Evolutionary conservation across 2,113 vertebrate genomes (phyloP).

Genomic region (Bubo bubo): DNA sequence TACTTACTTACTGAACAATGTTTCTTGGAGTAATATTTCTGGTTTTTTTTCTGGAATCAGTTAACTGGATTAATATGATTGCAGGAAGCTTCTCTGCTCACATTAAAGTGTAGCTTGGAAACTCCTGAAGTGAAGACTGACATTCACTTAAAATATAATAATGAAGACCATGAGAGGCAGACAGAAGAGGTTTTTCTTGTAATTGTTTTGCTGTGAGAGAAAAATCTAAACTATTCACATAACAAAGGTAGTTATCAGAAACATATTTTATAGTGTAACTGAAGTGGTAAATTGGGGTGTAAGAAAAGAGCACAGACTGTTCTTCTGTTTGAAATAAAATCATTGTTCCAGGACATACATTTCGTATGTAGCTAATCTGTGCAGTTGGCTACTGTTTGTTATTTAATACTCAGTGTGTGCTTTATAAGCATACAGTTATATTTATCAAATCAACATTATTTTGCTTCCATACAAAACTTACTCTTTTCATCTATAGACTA

Average conservation of each 20-base stretch:
- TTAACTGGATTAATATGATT: neutral
- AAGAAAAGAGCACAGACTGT: slow-evolving; percentile 52
- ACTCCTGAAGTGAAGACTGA: neutral
- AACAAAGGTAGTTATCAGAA: slow-evolving; percentile 48
- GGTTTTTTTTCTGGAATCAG: neutral
- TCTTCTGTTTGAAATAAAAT: slow-evolving; percentile 66
- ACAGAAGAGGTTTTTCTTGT: neutral
- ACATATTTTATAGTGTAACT: slow-evolving; percentile 39
- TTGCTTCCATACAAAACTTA: neutral
- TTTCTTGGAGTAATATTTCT: neutral
- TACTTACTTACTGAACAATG: neutral
- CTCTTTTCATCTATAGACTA: neutral
- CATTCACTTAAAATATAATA: neutral
- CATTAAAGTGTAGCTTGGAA: neutral
- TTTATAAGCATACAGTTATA: slow-evolving; percentile 23
- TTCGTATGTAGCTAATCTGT: slow-evolving; percentile 56
- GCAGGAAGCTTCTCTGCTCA: neutral
- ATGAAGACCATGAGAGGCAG: neutral
- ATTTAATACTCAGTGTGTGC: slow-evolving; percentile 51
- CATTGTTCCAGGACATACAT: slow-evolving; percentile 64
- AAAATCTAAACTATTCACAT: neutral
- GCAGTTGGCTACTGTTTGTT: slow-evolving; percentile 63
- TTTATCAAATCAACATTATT: slow-evolving; percentile 53
- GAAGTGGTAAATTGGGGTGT: slow-evolving; percentile 61
- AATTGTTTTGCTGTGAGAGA: slow-evolving; percentile 34